Conservation (phyloP, 2,797 vertebrate species). For the Dryobates pubescens region DNA sequence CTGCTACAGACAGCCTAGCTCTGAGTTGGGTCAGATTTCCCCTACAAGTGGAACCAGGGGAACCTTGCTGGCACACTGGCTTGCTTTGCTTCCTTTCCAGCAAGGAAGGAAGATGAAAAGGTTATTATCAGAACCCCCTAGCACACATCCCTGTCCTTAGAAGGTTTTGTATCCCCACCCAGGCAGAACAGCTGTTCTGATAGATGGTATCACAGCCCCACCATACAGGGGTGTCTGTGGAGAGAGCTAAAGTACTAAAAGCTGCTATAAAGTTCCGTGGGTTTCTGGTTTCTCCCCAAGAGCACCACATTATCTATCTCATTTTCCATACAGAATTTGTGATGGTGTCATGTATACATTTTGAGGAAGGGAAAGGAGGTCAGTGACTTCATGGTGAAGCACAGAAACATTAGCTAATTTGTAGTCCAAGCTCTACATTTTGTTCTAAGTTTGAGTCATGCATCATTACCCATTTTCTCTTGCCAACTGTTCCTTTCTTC, state of each 20-base stretch:
- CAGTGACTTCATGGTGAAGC: conserved; percentile 6
- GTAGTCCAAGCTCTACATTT: conserved; percentile 41
- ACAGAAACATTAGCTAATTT: conserved; percentile 45
- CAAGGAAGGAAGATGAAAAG: background rate
- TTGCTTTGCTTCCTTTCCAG: background rate
- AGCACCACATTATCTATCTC: background rate
- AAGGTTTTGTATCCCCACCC: background rate
- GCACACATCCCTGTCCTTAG: background rate
- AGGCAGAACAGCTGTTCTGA: background rate
- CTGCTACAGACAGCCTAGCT: background rate
- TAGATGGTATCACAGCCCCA: fast-evolving
- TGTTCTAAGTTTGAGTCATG: conserved; percentile 48
- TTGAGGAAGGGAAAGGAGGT: conserved; percentile 18
- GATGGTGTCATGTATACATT: background rate
- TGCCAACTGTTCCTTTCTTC: conserved; percentile 49
- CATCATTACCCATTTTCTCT: conserved; percentile 56
- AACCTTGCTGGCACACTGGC: background rate
- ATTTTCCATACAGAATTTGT: background rate
- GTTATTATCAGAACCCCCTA: background rate
- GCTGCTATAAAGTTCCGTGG: background rate
- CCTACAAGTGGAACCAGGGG: background rate
- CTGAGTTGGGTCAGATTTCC: background rate
- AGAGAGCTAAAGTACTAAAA: background rate
- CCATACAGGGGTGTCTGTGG: fast-evolving
- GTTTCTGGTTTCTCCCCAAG: background rate